phyloP scores from a whole-genome alignment of 2,113 vertebrate genomes.

The Rhinopomastus cyanomelas region DNA sequence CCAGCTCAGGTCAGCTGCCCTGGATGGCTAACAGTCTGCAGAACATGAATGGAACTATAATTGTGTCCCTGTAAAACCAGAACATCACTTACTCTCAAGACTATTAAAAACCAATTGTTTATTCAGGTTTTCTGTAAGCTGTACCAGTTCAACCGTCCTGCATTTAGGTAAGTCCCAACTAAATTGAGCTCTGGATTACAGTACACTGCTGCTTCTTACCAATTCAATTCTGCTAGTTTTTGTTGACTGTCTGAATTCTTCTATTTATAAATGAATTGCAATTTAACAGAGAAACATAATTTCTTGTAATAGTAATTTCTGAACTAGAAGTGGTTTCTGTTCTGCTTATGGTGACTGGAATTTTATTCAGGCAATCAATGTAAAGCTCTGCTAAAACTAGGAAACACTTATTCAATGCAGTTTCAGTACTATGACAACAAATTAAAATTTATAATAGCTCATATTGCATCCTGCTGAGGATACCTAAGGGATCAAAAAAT shows the following conservation, averaged over 20 bases:
- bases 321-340: background rate
- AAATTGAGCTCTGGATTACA: background rate
- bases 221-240: conserved; percentile 8
- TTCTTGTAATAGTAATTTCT: background rate
- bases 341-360: background rate
- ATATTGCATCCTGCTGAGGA: background rate
- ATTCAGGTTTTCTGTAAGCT: background rate
- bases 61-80: too few species aligned
- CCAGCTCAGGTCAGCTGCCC: too few species aligned
- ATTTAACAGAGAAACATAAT: background rate
- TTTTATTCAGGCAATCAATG: background rate
- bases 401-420: background rate
- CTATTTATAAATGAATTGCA: background rate
- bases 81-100: background rate
- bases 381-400: conserved; percentile 3
- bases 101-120: background rate
- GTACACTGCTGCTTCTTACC: background rate
- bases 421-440: background rate
- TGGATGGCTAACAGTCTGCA: too few species aligned
- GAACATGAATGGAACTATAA: too few species aligned
- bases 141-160: background rate
- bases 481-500: background rate
- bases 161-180: conserved; percentile 6
- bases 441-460: background rate
- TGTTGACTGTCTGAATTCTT: background rate